These are phyloP conservation scores for Malurus splendens DNA, from an alignment of 2,797 vertebrate genomes.

Conservation along the genomic window DNA sequence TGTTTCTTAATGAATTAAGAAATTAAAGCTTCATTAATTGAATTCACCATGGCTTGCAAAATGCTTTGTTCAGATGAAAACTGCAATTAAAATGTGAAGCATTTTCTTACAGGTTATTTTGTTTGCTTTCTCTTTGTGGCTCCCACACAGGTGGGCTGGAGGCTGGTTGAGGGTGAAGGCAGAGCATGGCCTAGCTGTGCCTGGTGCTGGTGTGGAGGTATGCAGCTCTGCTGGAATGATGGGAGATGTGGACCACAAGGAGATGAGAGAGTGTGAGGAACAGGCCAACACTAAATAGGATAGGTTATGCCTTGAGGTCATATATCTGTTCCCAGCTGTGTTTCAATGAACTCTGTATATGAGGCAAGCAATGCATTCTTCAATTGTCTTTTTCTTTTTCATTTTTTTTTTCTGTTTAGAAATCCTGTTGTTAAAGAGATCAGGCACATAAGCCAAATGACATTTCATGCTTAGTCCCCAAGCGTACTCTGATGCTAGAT, in stretches of 20 bases:
- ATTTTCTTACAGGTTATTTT: background rate
- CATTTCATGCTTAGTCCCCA: background rate
- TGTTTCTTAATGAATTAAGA: constrained; percentile 20
- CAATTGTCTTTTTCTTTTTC: background rate
- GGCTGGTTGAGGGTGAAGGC: background rate
- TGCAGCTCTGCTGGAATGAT: background rate
- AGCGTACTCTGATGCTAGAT: background rate
- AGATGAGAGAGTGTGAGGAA: background rate
- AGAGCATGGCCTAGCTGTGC: background rate
- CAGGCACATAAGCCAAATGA: background rate
- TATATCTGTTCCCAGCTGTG: background rate
- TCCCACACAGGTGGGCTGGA: background rate
- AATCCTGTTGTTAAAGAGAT: background rate
- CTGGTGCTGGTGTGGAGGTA: rapidly evolving
- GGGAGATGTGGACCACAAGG: background rate
- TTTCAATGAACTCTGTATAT: background rate
- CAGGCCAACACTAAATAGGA: background rate
- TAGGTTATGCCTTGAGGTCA: background rate
- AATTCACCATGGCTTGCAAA: background rate
- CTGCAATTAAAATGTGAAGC: rapidly evolving
- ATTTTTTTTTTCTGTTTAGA: background rate
- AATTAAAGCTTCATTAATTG: background rate
- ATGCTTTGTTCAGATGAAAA: background rate
- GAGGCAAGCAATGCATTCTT: background rate
- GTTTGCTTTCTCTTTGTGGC: background rate